phyloP scores from a whole-genome alignment of 1,140 invertebrate genomes.

The Hyphantria cunea region DNA sequence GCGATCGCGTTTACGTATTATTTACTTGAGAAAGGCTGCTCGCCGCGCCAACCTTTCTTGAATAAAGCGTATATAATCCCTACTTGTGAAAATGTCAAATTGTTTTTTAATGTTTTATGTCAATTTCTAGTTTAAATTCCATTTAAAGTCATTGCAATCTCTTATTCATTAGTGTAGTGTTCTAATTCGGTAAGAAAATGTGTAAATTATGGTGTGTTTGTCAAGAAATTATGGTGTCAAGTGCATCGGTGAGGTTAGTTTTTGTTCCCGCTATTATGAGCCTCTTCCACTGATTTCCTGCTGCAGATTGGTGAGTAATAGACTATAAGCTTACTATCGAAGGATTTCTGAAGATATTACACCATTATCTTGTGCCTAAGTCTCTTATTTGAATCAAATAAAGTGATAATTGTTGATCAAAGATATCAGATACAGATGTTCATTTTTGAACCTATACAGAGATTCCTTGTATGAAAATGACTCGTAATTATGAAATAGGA shows the following conservation, averaged over 20 bases:
- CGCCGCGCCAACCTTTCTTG: background rate
- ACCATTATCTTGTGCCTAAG: background rate
- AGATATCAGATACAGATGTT: constrained; percentile 3
- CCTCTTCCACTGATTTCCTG: constrained; percentile 37
- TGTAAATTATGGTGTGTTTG: constrained; percentile 29
- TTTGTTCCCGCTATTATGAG: constrained; percentile 71
- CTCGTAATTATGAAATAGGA: background rate
- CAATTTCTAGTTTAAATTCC: constrained; percentile 48
- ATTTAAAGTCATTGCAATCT: constrained; percentile 25
- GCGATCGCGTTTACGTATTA: constrained; percentile 32
- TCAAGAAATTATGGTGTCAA: constrained; percentile 43
- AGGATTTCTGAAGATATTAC: constrained; percentile 54
- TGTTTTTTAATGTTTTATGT: constrained; percentile 69
- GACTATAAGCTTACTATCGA: constrained; percentile 61
- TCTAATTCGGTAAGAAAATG: constrained; percentile 8
- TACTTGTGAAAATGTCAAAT: constrained; percentile 61
- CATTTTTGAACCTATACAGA: background rate
- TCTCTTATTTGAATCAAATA: background rate
- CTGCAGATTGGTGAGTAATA: constrained; percentile 77
- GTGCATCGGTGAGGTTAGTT: constrained; percentile 73
- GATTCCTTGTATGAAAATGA: constrained; percentile 17
- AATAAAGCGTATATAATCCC: constrained; percentile 9
- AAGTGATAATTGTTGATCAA: background rate
- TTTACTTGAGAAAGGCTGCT: constrained; percentile 4
- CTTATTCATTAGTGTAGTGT: constrained; percentile 28